Evolutionary conservation across 2,113 vertebrate species (phyloP).

Genomic region (Lethenteron camtschaticum): DNA sequence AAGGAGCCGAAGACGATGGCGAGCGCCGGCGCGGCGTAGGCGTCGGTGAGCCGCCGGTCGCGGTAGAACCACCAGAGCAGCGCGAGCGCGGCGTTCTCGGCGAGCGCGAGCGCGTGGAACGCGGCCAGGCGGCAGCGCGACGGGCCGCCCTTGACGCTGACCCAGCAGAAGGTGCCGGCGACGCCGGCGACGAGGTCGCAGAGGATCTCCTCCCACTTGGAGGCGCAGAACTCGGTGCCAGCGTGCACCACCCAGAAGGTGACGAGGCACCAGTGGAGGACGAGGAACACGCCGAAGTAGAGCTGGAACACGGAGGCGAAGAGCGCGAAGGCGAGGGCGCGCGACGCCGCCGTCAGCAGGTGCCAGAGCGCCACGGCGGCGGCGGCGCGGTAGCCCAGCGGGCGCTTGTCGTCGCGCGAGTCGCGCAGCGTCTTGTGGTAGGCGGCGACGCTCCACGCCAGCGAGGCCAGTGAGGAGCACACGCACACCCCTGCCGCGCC

Average conservation of each 20-base stretch:
- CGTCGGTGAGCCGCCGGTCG: background rate
- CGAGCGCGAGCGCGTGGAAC: background rate
- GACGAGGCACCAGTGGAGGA: constrained; percentile 3
- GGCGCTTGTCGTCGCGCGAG: background rate
- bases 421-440: background rate
- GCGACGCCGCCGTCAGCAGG: constrained; percentile 2
- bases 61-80: constrained; percentile 1
- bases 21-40: background rate
- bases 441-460: background rate
- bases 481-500: background rate
- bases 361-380: background rate
- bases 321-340: constrained; percentile 2
- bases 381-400: background rate
- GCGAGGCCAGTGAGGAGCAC: background rate
- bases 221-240: constrained; percentile 1
- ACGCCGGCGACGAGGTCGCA: constrained; percentile 1
- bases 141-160: background rate
- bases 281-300: constrained; percentile 2
- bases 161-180: background rate
- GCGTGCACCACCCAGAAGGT: constrained; percentile 4
- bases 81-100: constrained; percentile 2
- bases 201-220: constrained; percentile 5
- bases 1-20: background rate
- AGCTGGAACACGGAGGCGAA: constrained; percentile 4
- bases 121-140: background rate